Evolutionary conservation across 2,888 invertebrate genomes (phyloP), one percentile per base, ranked within the genome.

Genomic region (Myathropa florea): DNA sequence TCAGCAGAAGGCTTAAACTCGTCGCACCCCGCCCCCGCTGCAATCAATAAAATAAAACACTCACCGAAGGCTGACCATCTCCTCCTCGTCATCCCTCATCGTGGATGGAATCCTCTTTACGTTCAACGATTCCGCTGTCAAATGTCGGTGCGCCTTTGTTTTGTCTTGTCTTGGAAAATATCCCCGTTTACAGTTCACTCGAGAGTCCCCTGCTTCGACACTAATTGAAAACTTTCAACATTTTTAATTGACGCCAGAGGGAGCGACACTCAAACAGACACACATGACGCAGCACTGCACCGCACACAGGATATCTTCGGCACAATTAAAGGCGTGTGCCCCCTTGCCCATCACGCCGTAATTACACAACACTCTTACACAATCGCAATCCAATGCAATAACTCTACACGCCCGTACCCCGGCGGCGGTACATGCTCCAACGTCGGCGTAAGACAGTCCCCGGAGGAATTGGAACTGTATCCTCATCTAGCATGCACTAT

Each of bases 141-240:
- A 18, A 18, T 46, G 46, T 18, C 46, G 46, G 7, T 7, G 18
- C 46, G n/a, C 18, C 46, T 46, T 46, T 46, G 46, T 46, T 46
- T 18, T 4, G 61, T 21, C n/a, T 68, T 30, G 36, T 59, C 61
- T 64, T 57, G 10, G 65, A 84, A 46, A 75, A 65, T 71, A 84
- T 81, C 57, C 76, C 75, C 67, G 55, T 46, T 86, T 82, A 18
- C 63, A 72, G 57, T 82, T 82, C 77, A 79, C 78, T 83, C 57
- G 18, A 73, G 82, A 78, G 78, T 71, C 65, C 55, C 55, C 24
- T 59, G 36, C 46, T 18, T 46, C 46, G 46, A 46, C 61, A 86
- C 83, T 83, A 86, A 86, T 86, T 86, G 86, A 83, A 78, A 86
- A 71, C 57, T 71, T 79, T 83, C 77, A 86, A 83, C 70, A 68